Conservation (phyloP, 2,113 vertebrate species). For the Coturnix japonica region DNA sequence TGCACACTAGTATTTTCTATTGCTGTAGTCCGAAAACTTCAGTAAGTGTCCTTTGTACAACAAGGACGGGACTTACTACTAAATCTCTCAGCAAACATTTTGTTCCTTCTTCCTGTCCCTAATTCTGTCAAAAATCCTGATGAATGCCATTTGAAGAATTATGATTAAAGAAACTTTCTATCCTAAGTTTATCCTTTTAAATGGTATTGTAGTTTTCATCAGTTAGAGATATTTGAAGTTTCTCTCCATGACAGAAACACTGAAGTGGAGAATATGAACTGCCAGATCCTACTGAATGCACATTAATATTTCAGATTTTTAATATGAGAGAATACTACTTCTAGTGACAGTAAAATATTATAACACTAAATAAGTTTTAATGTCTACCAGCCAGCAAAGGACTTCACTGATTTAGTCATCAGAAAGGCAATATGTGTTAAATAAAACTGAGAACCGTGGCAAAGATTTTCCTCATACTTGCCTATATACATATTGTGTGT, state of each 20-base stretch:
- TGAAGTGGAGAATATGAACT: background rate
- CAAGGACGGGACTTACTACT: background rate
- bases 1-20: background rate
- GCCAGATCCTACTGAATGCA: background rate
- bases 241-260: background rate
- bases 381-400: background rate
- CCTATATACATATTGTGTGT: background rate
- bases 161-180: background rate
- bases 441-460: background rate
- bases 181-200: background rate
- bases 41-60: rapidly evolving
- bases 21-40: background rate
- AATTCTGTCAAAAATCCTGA: background rate
- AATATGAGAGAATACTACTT: background rate
- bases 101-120: background rate
- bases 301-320: background rate
- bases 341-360: background rate
- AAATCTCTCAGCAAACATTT: background rate
- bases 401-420: background rate
- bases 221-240: background rate
- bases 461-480: background rate
- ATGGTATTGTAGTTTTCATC: background rate
- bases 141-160: background rate
- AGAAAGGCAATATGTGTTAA: background rate
- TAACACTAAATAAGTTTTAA: slow-evolving; percentile 5